Evolutionary conservation across 1,140 invertebrate genomes (phyloP).

Genomic region (Aphaenogaster ashmeadi): DNA sequence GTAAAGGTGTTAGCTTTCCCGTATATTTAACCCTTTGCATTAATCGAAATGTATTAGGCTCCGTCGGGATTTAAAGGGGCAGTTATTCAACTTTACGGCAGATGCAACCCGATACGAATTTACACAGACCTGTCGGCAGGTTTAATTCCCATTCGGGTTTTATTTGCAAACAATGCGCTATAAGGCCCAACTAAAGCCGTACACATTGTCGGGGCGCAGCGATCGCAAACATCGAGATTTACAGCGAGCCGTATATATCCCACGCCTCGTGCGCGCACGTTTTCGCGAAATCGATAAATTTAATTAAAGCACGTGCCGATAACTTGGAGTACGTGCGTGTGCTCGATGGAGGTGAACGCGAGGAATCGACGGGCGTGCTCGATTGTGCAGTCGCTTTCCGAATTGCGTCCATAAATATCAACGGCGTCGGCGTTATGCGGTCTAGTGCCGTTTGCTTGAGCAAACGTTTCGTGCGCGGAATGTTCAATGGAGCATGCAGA

Average conservation of each 20-base stretch:
- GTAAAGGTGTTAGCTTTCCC: neutral
- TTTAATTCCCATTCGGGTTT: slow-evolving; percentile 55
- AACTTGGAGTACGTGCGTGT: slow-evolving; percentile 39
- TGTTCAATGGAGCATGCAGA: slow-evolving; percentile 79
- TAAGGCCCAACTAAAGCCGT: slow-evolving; percentile 36
- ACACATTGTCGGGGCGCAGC: slow-evolving; percentile 12
- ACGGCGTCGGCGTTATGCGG: slow-evolving; percentile 51
- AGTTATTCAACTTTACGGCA: slow-evolving; percentile 42
- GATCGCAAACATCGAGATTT: slow-evolving; percentile 46
- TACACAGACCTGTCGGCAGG: slow-evolving; percentile 41
- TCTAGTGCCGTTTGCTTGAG: slow-evolving; percentile 63
- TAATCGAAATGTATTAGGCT: slow-evolving; percentile 35
- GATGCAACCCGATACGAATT: slow-evolving; percentile 53
- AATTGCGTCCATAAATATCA: slow-evolving; percentile 73
- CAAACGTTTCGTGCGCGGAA: slow-evolving; percentile 77
- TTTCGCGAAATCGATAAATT: slow-evolving; percentile 68
- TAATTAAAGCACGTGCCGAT: slow-evolving; percentile 71
- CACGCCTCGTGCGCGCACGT: slow-evolving; percentile 17
- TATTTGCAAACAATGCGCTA: slow-evolving; percentile 64
- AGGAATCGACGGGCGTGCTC: slow-evolving; percentile 41
- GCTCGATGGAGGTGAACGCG: neutral
- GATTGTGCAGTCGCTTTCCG: slow-evolving; percentile 56
- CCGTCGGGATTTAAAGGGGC: slow-evolving; percentile 34
- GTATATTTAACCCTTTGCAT: neutral
- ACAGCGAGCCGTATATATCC: slow-evolving; percentile 62